Percentiles rank a stretch among this genome's conserved stretches.
These are phyloP conservation scores for Halocynthia aurantium DNA, from an alignment of 23 tunicate species.

Conservation along the genomic window DNA sequence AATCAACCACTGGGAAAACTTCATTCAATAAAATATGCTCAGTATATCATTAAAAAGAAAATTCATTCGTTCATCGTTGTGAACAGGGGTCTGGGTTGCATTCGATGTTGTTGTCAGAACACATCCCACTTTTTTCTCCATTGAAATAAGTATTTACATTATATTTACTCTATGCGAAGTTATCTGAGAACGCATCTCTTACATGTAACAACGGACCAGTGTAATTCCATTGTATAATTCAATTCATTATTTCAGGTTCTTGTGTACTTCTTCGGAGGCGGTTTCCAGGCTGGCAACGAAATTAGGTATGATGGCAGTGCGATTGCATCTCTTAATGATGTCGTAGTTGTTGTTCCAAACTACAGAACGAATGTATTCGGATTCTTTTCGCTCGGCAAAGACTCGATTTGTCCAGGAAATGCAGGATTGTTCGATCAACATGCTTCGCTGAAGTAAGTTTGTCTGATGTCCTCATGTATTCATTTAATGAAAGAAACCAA, in stretches of 20 bases:
- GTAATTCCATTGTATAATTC: no score
- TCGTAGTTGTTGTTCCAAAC: conserved; percentile 63
- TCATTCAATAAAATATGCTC: no score
- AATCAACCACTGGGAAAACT: no score
- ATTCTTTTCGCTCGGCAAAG: conserved; percentile 45
- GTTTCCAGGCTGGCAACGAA: conserved; percentile 36
- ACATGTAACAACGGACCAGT: no score
- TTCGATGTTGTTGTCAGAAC: no score
- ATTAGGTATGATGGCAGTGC: conserved; percentile 36
- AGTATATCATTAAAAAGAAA: no score
- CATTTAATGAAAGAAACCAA: background rate
- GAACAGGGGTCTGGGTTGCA: no score
- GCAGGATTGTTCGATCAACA: conserved; percentile 55
- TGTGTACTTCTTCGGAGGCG: conserved; percentile 73
- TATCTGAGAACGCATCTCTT: no score
- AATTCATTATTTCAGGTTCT: conserved; percentile 30
- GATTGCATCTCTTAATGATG: conserved; percentile 42
- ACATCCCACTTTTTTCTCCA: no score
- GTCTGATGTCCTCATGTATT: background rate
- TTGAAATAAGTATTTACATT: no score
- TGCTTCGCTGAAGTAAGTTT: conserved; percentile 62
- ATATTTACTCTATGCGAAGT: no score
- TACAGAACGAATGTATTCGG: conserved; percentile 65
- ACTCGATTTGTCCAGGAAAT: conserved; percentile 63
- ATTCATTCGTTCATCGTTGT: no score